These are phyloP conservation scores for Philopedon plagiatum DNA, from an alignment of 2,888 invertebrate genomes.

Conservation along the genomic window DNA sequence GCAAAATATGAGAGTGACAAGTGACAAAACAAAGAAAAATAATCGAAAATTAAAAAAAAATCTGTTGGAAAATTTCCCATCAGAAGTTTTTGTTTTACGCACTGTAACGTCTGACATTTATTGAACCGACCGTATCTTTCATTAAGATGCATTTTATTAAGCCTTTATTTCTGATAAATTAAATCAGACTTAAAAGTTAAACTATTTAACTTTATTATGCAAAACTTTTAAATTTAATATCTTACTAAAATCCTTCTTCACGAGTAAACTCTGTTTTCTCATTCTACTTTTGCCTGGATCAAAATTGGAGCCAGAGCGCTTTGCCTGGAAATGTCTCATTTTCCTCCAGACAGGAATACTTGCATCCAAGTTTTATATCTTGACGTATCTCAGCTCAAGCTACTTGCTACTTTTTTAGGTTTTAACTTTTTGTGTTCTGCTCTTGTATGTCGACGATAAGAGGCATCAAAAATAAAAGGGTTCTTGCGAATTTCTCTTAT, in stretches of 20 bases:
- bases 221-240: slow-evolving; percentile 6
- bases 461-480: slow-evolving; percentile 13
- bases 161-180: too few species aligned
- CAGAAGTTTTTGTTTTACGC: too few species aligned
- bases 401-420: slow-evolving; percentile 54
- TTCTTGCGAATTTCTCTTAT: slow-evolving; percentile 8
- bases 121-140: too few species aligned
- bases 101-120: too few species aligned
- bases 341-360: slow-evolving; percentile 62
- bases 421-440: slow-evolving; percentile 52
- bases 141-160: not conserved
- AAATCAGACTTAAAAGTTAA: not conserved
- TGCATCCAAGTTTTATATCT: slow-evolving; percentile 64
- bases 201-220: not conserved
- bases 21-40: too few species aligned
- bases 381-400: slow-evolving; percentile 56
- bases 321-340: slow-evolving; percentile 66
- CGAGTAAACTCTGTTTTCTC: slow-evolving; percentile 34
- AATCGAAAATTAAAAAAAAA: too few species aligned
- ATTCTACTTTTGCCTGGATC: slow-evolving; percentile 50
- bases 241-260: slow-evolving; percentile 13
- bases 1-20: too few species aligned
- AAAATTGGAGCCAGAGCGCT: slow-evolving; percentile 62
- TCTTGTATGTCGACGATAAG: slow-evolving; percentile 46
- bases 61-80: too few species aligned